phyloP scores from a whole-genome alignment of 2,113 vertebrate genomes.

The Setophaga petechia region DNA sequence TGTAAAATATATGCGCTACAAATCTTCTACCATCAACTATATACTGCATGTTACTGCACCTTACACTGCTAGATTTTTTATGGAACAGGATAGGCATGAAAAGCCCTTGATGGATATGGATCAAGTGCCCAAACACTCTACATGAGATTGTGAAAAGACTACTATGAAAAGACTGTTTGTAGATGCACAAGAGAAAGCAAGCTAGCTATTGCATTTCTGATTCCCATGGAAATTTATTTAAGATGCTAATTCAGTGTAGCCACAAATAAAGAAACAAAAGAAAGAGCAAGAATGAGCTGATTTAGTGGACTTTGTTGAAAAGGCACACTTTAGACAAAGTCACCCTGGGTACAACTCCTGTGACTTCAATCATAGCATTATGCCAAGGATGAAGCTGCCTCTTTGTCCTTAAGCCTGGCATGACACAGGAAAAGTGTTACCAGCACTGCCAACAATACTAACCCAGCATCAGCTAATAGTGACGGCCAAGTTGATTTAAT shows the following conservation, averaged over 20 bases:
- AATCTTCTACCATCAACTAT: not conserved
- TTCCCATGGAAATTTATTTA: slow-evolving; percentile 61
- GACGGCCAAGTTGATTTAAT: not conserved
- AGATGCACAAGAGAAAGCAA: slow-evolving; percentile 24
- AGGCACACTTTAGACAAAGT: slow-evolving; percentile 32
- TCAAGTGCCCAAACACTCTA: not conserved
- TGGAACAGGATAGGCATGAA: not conserved
- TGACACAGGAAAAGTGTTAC: not conserved
- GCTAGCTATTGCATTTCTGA: slow-evolving; percentile 26
- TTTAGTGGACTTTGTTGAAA: slow-evolving; percentile 27
- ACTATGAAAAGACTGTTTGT: slow-evolving; percentile 31
- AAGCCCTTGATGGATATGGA: not conserved
- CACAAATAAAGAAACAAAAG: slow-evolving; percentile 50
- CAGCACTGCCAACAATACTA: not conserved
- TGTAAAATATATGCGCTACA: not conserved
- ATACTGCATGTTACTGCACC: not conserved
- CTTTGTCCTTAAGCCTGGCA: not conserved
- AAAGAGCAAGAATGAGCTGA: slow-evolving; percentile 45
- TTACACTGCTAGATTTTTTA: not conserved
- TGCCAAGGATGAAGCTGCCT: not conserved
- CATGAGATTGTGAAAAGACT: slow-evolving; percentile 24
- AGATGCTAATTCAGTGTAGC: slow-evolving; percentile 52
- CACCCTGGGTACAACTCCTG: not conserved
- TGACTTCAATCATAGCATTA: not conserved
- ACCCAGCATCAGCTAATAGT: not conserved